Percentiles rank a stretch among this genome's conserved stretches.
Evolutionary conservation across 23 tunicate species (phyloP).

Genomic region (Halocynthia aurantium): DNA sequence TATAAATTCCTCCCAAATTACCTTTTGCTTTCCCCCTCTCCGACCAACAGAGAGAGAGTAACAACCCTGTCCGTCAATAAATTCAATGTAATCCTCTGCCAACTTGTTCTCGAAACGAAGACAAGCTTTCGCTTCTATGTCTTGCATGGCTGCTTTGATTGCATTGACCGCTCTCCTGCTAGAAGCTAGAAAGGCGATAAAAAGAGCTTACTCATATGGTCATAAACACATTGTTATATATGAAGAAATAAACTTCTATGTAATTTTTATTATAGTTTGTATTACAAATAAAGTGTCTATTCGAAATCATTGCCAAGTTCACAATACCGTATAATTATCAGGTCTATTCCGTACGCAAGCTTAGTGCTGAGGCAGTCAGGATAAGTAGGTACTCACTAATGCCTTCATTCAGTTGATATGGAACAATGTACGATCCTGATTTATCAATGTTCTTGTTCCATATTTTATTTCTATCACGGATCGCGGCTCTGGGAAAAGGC

Average conservation of each 20-base stretch:
- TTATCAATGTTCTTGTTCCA: constrained; percentile 22
- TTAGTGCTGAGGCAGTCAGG: too few relatives aligned
- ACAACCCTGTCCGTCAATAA: constrained; percentile 41
- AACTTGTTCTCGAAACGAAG: constrained; percentile 19
- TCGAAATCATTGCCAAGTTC: too few relatives aligned
- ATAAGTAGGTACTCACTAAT: neutral
- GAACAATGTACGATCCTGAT: constrained; percentile 7
- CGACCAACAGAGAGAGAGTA: constrained; percentile 44
- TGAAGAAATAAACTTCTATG: neutral
- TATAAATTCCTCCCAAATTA: neutral
- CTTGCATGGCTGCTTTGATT: constrained; percentile 24
- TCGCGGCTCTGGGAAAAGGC: constrained; percentile 11
- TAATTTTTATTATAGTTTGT: too few relatives aligned
- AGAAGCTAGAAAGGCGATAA: neutral
- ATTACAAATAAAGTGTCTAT: too few relatives aligned
- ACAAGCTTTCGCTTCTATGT: constrained; percentile 29
- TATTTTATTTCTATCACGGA: neutral
- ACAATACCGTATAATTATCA: too few relatives aligned
- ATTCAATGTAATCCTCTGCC: constrained; percentile 35
- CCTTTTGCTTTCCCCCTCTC: constrained; percentile 13
- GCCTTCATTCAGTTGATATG: neutral
- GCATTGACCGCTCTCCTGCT: constrained; percentile 25
- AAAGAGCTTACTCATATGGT: too few relatives aligned
- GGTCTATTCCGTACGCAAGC: too few relatives aligned
- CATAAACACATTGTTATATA: neutral